These are phyloP conservation scores for Charanyca ferruginea DNA, from an alignment of 2,888 invertebrate species.

Conservation along the genomic window DNA sequence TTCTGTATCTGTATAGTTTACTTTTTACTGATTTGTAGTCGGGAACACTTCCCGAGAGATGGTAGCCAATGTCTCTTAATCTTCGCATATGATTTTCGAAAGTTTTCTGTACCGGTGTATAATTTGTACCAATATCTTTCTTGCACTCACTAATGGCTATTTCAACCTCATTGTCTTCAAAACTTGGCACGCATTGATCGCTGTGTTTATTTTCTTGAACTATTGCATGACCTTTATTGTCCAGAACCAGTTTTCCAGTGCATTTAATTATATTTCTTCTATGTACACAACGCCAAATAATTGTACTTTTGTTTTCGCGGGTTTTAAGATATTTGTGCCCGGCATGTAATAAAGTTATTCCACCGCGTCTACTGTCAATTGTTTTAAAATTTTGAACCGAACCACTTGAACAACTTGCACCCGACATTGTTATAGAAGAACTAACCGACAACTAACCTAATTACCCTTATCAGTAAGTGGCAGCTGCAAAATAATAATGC, in stretches of 20 bases:
- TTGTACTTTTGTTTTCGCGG: slow-evolving; percentile 14
- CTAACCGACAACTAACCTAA: slow-evolving; percentile 1
- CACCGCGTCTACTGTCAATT: slow-evolving; percentile 11
- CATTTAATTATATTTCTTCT: slow-evolving; percentile 20
- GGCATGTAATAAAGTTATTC: slow-evolving; percentile 17
- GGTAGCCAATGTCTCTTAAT: slow-evolving; percentile 12
- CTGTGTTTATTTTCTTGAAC: slow-evolving; percentile 16
- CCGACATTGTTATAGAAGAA: slow-evolving; percentile 1
- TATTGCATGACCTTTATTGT: slow-evolving; percentile 2
- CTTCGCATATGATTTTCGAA: slow-evolving; percentile 4
- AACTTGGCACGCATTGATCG: slow-evolving; percentile 14
- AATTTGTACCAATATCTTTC: slow-evolving; percentile 9
- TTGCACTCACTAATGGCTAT: slow-evolving; percentile 16
- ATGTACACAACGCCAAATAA: slow-evolving; percentile 17
- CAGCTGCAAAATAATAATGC: slow-evolving; percentile 8
- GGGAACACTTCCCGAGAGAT: slow-evolving; percentile 10
- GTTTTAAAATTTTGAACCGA: slow-evolving; percentile 1
- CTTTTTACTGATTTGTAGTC: slow-evolving; percentile 3
- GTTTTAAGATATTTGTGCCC: slow-evolving; percentile 5
- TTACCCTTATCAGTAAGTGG: not conserved
- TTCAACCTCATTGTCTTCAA: slow-evolving; percentile 15
- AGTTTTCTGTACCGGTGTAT: slow-evolving; percentile 3
- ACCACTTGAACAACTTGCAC: slow-evolving; percentile 8
- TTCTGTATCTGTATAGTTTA: not conserved
- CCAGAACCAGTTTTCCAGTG: not conserved